Conservation (phyloP, 2,113 vertebrate genomes). For the Suricata suricatta region DNA sequence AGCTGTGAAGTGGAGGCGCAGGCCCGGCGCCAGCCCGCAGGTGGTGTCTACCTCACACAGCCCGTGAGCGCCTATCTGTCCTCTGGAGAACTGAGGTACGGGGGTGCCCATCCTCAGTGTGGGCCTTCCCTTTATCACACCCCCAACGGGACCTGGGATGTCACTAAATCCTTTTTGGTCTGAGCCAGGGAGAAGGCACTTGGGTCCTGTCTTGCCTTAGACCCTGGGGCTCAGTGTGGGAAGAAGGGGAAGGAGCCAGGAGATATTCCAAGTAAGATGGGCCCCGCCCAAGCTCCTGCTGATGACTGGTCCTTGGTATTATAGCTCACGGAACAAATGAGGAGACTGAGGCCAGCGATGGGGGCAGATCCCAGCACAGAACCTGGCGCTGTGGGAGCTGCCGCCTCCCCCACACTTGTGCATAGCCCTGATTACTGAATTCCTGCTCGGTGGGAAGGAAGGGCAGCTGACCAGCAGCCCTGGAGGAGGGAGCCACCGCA, state of each 20-base stretch:
- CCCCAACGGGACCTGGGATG: background rate
- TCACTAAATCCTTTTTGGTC: background rate
- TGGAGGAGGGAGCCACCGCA: background rate
- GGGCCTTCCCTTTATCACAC: background rate
- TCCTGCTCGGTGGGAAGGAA: background rate
- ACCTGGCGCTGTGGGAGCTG: background rate
- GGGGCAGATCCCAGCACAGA: background rate
- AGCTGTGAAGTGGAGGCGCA: background rate
- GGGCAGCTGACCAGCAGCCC: background rate
- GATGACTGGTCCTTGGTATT: background rate
- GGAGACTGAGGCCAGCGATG: background rate
- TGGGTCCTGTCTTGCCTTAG: background rate
- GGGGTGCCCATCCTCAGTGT: background rate
- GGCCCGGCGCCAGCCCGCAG: background rate
- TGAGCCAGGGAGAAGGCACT: background rate
- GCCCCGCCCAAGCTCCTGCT: background rate
- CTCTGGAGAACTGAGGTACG: background rate
- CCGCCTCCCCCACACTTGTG: background rate
- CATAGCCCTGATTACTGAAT: background rate
- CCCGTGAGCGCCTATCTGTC: background rate
- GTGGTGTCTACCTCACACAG: background rate
- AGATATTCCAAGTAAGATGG: background rate
- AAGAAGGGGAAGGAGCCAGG: background rate
- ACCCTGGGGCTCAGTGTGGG: background rate
- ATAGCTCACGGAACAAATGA: background rate